Evolutionary conservation across 2,888 invertebrate genomes (phyloP), one percentile per base, ranked within the genome.

Genomic region (Resseliella maxima): DNA sequence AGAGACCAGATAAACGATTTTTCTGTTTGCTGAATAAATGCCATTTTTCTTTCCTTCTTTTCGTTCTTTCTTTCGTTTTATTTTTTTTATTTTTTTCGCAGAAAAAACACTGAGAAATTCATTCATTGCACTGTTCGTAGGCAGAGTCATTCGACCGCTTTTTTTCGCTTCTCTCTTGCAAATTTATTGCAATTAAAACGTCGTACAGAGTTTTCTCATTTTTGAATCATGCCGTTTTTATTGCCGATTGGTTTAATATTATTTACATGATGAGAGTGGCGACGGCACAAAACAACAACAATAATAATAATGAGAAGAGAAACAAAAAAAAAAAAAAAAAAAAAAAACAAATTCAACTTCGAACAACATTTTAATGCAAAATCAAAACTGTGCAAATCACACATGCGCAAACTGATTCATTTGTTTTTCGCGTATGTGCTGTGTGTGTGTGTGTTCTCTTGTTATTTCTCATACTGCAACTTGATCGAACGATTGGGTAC

Each of bases 161-260:
- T 8, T 36, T n/a, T n/a, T n/a, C n/a, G n/a, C n/a, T n/a, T n/a
- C n/a, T n/a, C n/a, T n/a, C n/a, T n/a, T 38, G n/a, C 35, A 81
- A 81, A 35, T 24, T 83, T 21, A 24, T n/a, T 38, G 83, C 36
- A 83, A 83, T 83, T 83, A 83, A 38, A 83, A 38, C 12, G 83
- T 38, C 38, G 83, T 83, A 38, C 2, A 21, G 35, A 38, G 8
- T 83, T 38, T 38, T 83, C 83, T 3, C 83, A 27, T 31, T 72
- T 72, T 72, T 31, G 35, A 72, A 72, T 72, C 72, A 59, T 38
- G 38, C n/a, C n/a, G 24, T 36, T 72, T 81, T 38, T 83, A 38
- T 38, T n/a, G 83, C 21, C 83, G 38, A 83, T 83, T 83, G 38
- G 38, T 38, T 38, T 10, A 83, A 38, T 38, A 83, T 83, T 38